These are phyloP conservation scores for Eumaeus atala DNA, from an alignment of 1,140 invertebrate genomes.

Conservation along the genomic window DNA sequence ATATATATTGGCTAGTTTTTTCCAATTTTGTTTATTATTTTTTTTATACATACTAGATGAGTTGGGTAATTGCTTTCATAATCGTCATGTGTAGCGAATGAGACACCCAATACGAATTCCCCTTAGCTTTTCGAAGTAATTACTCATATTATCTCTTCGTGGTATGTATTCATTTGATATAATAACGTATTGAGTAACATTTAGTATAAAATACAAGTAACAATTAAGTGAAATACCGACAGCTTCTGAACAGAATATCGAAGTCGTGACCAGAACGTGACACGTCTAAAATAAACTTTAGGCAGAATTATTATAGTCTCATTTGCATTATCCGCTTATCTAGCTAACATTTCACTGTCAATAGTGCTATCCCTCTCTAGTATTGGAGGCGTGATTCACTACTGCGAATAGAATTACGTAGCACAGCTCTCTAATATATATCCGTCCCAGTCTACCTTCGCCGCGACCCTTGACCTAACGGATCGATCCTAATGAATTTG, in stretches of 20 bases:
- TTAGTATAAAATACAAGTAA: constrained; percentile 50
- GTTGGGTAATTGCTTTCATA: no score
- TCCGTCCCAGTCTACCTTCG: constrained; percentile 54
- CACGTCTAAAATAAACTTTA: constrained; percentile 44
- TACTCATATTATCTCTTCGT: background rate
- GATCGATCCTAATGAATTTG: constrained; percentile 66
- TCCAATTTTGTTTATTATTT: no score
- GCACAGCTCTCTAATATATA: constrained; percentile 49
- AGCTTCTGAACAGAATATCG: constrained; percentile 47
- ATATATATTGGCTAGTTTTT: no score
- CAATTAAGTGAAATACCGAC: constrained; percentile 56
- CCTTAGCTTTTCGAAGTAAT: background rate
- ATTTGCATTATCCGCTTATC: constrained; percentile 49
- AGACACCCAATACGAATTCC: no score
- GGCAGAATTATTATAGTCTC: constrained; percentile 41
- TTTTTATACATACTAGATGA: no score
- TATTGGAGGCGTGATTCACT: constrained; percentile 66
- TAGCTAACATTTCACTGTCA: constrained; percentile 57
- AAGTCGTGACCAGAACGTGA: constrained; percentile 44
- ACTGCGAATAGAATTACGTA: constrained; percentile 54
- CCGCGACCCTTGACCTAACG: constrained; percentile 63
- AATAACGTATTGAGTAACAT: constrained; percentile 28
- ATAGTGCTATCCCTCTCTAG: constrained; percentile 55
- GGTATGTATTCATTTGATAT: constrained; percentile 12
- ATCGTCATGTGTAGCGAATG: no score